Conservation (phyloP, 2,888 invertebrate genomes). For the Unio delphinus region DNA sequence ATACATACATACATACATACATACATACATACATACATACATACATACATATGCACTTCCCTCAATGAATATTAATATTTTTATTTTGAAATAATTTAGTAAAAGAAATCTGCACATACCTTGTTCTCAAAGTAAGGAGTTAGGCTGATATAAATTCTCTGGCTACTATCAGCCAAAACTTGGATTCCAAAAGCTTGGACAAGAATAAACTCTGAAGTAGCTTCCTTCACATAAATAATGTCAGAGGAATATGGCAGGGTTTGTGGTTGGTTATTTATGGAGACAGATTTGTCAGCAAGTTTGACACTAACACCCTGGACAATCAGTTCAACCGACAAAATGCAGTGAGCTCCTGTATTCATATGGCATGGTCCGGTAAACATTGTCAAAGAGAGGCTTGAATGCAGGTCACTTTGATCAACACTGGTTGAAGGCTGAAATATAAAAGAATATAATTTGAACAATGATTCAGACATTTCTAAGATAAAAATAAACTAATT, state of each 20-base stretch:
- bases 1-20: too few relatives aligned
- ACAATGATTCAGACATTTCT: too few relatives aligned
- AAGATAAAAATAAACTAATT: too few relatives aligned
- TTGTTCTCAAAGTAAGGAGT: conserved; percentile 23
- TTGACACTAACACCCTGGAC: too few relatives aligned
- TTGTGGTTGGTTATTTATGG: background rate
- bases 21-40: background rate
- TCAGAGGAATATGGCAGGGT: conserved; percentile 8
- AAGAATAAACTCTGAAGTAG: conserved; percentile 36
- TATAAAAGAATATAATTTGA: too few relatives aligned
- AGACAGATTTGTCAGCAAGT: background rate
- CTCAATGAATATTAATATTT: background rate
- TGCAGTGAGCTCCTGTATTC: too few relatives aligned
- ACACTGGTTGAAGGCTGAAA: too few relatives aligned
- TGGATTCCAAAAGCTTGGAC: conserved; percentile 47
- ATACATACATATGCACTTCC: too few relatives aligned
- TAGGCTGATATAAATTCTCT: conserved; percentile 24
- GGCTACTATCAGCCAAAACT: conserved; percentile 24
- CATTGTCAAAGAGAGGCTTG: too few relatives aligned
- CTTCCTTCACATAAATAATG: conserved; percentile 40
- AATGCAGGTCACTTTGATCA: too few relatives aligned
- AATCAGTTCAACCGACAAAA: too few relatives aligned
- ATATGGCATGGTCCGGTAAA: too few relatives aligned
- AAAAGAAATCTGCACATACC: conserved; percentile 6
- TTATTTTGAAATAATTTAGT: background rate